Conservation (phyloP, 2,888 invertebrate genomes). For the Harpalus rufipes region DNA sequence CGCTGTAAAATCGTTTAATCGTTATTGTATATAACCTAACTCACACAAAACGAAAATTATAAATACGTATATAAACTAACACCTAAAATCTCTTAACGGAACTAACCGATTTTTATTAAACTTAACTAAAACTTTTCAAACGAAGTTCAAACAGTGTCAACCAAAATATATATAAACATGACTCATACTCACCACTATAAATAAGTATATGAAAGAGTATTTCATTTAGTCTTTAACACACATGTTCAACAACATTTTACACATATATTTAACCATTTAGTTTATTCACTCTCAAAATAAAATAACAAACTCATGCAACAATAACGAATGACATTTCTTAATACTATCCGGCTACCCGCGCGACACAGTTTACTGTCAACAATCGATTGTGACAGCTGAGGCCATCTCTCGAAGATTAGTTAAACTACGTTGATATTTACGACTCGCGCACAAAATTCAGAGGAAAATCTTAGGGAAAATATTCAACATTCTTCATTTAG, state of each 20-base stretch:
- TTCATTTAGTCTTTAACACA: not conserved
- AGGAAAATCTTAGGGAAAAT: too few relatives aligned
- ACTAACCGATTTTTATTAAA: too few relatives aligned
- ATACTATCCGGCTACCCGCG: too few relatives aligned
- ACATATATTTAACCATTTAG: not conserved
- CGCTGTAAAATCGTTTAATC: slow-evolving; percentile 36
- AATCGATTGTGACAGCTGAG: too few relatives aligned
- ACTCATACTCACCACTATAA: slow-evolving; percentile 50
- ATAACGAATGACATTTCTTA: too few relatives aligned
- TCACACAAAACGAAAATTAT: slow-evolving; percentile 49
- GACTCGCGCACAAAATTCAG: too few relatives aligned
- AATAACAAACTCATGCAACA: too few relatives aligned
- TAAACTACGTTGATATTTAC: too few relatives aligned
- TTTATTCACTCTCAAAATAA: not conserved
- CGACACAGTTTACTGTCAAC: too few relatives aligned
- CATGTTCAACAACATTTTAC: slow-evolving; percentile 4
- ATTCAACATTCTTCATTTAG: too few relatives aligned
- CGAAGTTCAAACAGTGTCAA: slow-evolving; percentile 55
- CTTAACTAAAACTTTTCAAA: not conserved
- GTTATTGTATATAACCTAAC: slow-evolving; percentile 44
- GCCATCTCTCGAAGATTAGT: too few relatives aligned
- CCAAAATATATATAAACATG: slow-evolving; percentile 61
- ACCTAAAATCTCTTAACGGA: not conserved
- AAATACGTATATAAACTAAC: slow-evolving; percentile 54
- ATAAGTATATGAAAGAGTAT: not conserved